Conservation (phyloP, 2,113 vertebrate genomes). For the Propithecus coquereli region DNA sequence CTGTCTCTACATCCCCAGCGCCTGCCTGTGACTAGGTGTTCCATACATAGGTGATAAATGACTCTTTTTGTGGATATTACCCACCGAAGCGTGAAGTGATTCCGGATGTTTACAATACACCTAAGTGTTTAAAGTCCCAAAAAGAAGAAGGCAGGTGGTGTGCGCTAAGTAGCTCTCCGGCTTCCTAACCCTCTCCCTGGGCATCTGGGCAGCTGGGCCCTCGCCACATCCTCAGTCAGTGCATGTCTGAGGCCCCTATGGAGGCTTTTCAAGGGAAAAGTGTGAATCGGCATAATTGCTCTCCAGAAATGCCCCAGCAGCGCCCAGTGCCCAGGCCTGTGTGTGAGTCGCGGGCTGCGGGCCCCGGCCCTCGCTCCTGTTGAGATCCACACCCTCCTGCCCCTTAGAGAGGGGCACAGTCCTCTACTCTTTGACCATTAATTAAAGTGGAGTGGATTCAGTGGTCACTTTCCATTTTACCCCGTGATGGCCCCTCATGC, state of each 20-base stretch:
- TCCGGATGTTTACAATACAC: slow-evolving; percentile 2
- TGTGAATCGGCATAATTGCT: neutral
- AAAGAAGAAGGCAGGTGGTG: neutral
- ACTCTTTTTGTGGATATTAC: neutral
- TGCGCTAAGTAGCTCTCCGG: neutral
- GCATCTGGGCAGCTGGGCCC: neutral
- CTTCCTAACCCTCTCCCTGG: rapidly evolving
- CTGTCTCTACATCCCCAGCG: neutral
- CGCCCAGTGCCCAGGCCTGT: neutral
- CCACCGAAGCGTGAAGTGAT: slow-evolving; percentile 32
- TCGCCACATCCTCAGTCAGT: neutral
- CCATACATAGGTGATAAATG: neutral
- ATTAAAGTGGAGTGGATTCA: neutral
- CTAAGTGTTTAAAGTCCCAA: slow-evolving; percentile 9
- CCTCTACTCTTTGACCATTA: neutral
- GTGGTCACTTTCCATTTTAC: neutral
- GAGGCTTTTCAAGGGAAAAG: neutral
- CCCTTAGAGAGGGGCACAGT: neutral
- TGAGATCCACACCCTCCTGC: neutral
- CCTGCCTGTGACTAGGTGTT: neutral
- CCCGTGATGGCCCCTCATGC: rapidly evolving
- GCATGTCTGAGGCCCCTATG: rapidly evolving
- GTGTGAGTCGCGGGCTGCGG: rapidly evolving
- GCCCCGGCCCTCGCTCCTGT: neutral
- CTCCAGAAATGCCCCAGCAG: neutral